Base-by-base conservation (phyloP, 2,888 invertebrate species). In the Argyra leucocephala region DNA sequence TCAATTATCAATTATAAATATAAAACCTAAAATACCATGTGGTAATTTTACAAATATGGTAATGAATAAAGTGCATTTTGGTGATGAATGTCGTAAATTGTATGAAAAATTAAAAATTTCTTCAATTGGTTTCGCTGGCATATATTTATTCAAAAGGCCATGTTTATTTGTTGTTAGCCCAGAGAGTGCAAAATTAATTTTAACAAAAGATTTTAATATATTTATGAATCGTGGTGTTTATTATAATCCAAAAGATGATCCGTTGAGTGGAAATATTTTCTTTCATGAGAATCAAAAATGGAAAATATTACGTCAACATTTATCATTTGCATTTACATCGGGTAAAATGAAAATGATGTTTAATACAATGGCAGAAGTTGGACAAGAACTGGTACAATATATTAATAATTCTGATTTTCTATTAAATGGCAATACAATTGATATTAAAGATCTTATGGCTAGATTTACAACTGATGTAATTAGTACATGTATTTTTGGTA, bases 401-500 rank as follows among this genome's bases (percentile, higher is more conserved):
- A 63, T 71, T 10, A 57, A 24, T 0, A 58, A 57, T 15, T 22
- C 57, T 18, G 23, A 21, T 12, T 5, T 21, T n/a, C n/a, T 26
- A 26, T n/a, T 26, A 61, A 26, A 63, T 6, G 65, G 37, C 5
- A 59, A 63, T 18, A 65, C 63, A 7, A 66, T 68, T 48, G 70
- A 71, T 62, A 63, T 68, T 18, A 69, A 67, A 63, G 67, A 67
- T 21, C 61, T 69, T 23, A 61, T 67, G 57, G 66, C 65, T 2
- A 36, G 69, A 22, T 71, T 66, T 59, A 69, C 69, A 18, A 67
- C 67, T 1, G 71, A 71, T 61, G 69, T 71, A 1, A 66, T 69
- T 22, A 69, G 77, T 22, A 72, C 73, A 0, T 75, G 76, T 69
- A 76, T 75, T 4, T 80, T 79, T 70, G 79, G 78, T 1, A 70